Percentiles rank a stretch among this genome's conserved stretches.
phyloP scores from a whole-genome alignment of 2,113 vertebrate species.

The Penelope pileata region DNA sequence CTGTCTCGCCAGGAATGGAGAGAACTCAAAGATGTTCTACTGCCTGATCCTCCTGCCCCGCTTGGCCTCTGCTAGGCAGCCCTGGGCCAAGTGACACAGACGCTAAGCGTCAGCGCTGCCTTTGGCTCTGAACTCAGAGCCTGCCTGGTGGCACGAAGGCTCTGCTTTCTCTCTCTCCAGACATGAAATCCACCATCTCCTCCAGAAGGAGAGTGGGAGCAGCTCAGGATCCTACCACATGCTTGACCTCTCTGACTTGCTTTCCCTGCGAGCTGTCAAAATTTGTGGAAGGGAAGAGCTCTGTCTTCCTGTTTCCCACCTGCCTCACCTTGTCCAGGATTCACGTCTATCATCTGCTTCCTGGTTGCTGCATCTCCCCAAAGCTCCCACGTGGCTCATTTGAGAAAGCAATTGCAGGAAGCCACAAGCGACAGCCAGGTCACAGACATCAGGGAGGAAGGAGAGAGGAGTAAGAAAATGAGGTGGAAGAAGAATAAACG shows the following conservation, averaged over 20 bases:
- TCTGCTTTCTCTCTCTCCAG: neutral
- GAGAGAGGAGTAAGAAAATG: neutral
- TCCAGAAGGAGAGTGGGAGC: neutral
- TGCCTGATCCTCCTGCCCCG: neutral
- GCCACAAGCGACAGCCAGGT: neutral
- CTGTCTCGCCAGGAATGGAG: neutral
- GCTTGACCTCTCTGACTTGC: rapidly evolving
- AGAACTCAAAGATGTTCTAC: neutral
- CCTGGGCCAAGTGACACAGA: neutral
- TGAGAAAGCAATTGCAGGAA: neutral
- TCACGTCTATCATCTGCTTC: neutral
- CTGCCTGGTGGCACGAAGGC: neutral
- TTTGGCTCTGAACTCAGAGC: neutral
- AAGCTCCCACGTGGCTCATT: neutral
- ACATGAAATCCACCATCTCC: neutral
- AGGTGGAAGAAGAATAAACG: neutral
- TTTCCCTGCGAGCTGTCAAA: neutral
- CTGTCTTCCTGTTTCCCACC: neutral
- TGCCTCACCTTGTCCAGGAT: neutral
- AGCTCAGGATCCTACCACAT: neutral
- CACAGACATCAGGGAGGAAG: neutral
- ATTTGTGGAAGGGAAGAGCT: neutral
- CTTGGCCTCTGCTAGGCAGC: neutral
- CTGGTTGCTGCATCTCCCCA: neutral
- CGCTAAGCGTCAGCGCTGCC: neutral